Base-by-base conservation (phyloP, 2,888 invertebrate species). In the Eudasyphora cyanicolor region DNA sequence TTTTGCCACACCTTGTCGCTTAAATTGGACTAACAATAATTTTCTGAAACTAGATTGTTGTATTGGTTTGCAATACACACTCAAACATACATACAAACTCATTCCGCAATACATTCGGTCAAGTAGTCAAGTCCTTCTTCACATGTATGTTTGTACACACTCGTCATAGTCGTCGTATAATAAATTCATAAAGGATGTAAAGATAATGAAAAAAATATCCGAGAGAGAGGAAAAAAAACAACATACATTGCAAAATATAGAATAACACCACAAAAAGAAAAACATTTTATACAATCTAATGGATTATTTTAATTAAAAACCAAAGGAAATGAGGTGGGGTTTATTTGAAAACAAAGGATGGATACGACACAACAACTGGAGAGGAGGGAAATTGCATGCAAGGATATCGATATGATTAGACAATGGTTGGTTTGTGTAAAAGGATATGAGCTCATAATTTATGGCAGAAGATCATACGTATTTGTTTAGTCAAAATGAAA, bases 101-200 rank as follows among this genome's bases (percentile, higher is more conserved):
- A 45, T 45, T 14, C n/a, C 45, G n/a, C 14, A 45, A 14, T 45
- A 12, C 45, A 8, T 12, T 14, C 6, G 2, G 14, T 14, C 45
- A 8, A 10, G 14, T 12, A 45, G 14, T 7, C 35, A 35, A 10
- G n/a, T 45, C 45, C 10, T 12, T 14, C 14, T 45, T 14, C 45
- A 54, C 24, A 5, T 24, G 5, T 12, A 54, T 54, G 12, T 10
- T 8, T 24, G 12, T 54, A 54, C 19, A 2, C 49, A 1, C 17
- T 14, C 17, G n/a, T 2, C 38, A 49, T 19, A 17, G 17, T 17
- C 2, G 51, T 24, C 54, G 76, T 38, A 62, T 75, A 75, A 82
- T 82, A 78, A 71, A 78, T 78, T 78, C 82, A 82, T 82, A 82
- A 82, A 78, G 74, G 62, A 78, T 70, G 51, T 73, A 49, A 76